Conservation (phyloP, 2,113 vertebrate genomes). For the Psettodes erumei region DNA sequence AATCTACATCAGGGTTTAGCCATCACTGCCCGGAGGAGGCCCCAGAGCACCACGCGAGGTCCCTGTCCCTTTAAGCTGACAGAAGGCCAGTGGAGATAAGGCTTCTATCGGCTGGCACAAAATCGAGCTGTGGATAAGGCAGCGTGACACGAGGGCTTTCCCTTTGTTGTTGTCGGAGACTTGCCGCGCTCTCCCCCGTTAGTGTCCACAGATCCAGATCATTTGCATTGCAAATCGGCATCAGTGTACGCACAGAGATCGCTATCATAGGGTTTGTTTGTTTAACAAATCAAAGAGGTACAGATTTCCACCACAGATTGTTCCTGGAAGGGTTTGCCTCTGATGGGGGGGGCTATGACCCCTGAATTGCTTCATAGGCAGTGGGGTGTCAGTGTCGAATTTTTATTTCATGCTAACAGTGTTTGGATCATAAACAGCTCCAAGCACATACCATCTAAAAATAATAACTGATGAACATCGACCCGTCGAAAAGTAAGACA, state of each 20-base stretch:
- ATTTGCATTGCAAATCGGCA: slow-evolving; percentile 83
- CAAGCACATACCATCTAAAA: slow-evolving; percentile 13
- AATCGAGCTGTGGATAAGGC: slow-evolving; percentile 50
- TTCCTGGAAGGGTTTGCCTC: slow-evolving; percentile 49
- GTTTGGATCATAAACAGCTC: slow-evolving; percentile 44
- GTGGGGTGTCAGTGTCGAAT: slow-evolving; percentile 9
- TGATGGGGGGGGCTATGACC: slow-evolving; percentile 19
- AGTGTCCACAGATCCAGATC: slow-evolving; percentile 57
- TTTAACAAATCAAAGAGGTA: slow-evolving; percentile 69
- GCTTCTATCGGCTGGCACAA: slow-evolving; percentile 48
- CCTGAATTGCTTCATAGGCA: slow-evolving; percentile 35
- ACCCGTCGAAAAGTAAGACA: no score
- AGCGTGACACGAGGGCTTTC: slow-evolving; percentile 33
- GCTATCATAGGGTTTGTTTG: slow-evolving; percentile 70
- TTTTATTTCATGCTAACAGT: slow-evolving; percentile 25
- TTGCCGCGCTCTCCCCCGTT: slow-evolving; percentile 35
- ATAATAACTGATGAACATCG: no score
- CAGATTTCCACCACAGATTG: slow-evolving; percentile 53
- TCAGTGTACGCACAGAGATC: slow-evolving; percentile 56
- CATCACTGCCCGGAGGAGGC: slow-evolving; percentile 2
- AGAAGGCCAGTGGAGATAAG: slow-evolving; percentile 76
- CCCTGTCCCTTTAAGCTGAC: slow-evolving; percentile 44
- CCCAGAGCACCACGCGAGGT: slow-evolving; percentile 14
- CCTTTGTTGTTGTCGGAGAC: slow-evolving; percentile 68
- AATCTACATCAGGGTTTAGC: slow-evolving; percentile 28